Evolutionary conservation across 2,797 vertebrate species (phyloP).

Genomic region (Smutsia temminckii): DNA sequence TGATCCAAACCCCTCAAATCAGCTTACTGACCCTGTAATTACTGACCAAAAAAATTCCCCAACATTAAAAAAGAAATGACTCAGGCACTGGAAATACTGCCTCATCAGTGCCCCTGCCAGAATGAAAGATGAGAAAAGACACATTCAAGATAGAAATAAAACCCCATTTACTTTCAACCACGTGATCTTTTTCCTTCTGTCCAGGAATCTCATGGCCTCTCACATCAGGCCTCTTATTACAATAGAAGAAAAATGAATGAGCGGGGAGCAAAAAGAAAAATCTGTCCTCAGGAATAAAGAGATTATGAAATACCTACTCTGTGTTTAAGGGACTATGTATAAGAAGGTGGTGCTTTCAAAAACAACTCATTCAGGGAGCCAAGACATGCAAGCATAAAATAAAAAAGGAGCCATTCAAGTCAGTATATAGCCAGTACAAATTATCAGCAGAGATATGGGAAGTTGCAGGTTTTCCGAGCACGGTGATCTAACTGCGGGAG

Average conservation of each 20-base stretch:
- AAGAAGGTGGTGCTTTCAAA: neutral
- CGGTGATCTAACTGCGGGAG: neutral
- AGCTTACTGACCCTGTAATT: neutral
- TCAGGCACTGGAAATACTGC: conserved; percentile 17
- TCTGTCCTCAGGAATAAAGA: neutral
- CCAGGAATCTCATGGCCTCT: neutral
- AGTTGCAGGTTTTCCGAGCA: neutral
- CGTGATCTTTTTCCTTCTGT: neutral
- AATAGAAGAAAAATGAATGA: neutral
- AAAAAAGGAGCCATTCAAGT: neutral
- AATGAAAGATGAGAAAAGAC: conserved; percentile 3
- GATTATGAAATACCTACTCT: neutral
- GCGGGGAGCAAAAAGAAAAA: neutral
- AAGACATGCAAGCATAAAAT: neutral
- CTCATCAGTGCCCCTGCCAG: neutral
- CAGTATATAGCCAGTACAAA: no score
- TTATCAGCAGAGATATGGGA: fast-evolving
- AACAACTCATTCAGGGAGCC: neutral
- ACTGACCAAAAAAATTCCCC: neutral
- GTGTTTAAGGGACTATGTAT: neutral
- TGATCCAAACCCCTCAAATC: conserved; percentile 30
- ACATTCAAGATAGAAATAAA: conserved; percentile 59
- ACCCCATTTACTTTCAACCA: conserved; percentile 45
- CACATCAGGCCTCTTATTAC: neutral
- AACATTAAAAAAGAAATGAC: conserved; percentile 6